Base-by-base conservation (phyloP, 2,888 invertebrate genomes). In the Tromatobia lineatoria region DNA sequence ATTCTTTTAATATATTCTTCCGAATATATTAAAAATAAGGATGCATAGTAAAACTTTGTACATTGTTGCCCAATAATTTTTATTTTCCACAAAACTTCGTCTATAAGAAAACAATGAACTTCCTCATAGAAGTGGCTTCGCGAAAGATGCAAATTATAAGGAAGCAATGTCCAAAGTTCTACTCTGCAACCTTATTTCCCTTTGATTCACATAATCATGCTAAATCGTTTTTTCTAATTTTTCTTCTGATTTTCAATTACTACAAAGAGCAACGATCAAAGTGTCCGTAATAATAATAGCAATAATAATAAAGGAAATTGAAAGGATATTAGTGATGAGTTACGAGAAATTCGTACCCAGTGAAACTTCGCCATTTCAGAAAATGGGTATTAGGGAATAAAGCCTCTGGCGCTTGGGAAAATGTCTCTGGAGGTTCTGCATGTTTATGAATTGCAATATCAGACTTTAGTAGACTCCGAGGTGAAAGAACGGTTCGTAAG, bases 391-490 rank as follows among this genome's bases (percentile, higher is more conserved):
- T 25, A 45, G 54, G 38, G 54, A 69, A 73, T n/a, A 11, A 11
- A 18, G 25, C n/a, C 57, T 71, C 20, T n/a, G 57, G 15, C 71
- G 42, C 15, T 23, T 38, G 4, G 42, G n/a, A 6, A 42, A 57
- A 73, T 25, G 13, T 42, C 52, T 34, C 38, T 57, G 10, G 25
- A 45, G 42, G 34, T 52, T 52, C 52, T 13, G 23, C 25, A 18
- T 59, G 47, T 73, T 59, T 47, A 59, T 73, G 59, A 59, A 59
- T 73, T 73, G 25, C 42, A 73, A 59, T 73, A 45, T 29, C 29
- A 18, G 59, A 42, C 23, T 59, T 18, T 59, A 38, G 45, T 25
- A 23, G 38, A 34, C 52, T 38, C 52, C 34, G 8, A 50, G 20
- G 15, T 15, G 57, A 10, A 25, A 34, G 18, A 7, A 57, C 1